Base-by-base conservation (phyloP, 2,797 vertebrate species). In the Notoglanidium macrostoma region DNA sequence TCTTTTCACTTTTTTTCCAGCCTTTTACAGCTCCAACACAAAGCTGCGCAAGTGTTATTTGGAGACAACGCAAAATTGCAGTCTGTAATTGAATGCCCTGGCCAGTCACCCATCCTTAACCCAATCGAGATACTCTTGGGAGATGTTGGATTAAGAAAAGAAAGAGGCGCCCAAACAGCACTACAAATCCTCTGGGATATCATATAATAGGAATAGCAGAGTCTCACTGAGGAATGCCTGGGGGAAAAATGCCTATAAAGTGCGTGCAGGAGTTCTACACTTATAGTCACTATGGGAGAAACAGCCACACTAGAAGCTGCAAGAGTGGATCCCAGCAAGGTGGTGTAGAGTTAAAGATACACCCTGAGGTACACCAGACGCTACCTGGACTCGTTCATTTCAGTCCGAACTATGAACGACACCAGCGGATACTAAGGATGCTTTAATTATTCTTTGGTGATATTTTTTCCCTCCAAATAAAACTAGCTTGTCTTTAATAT, bases 21-120 rank as follows among this genome's bases (percentile, higher is more conserved):
- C 49, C 44, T 65, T 11, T 29, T 49, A 32, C 26, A 57, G n/a
- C 57, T 68, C 29, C 19, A 44, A 6, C 49, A 70, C 65, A 72
- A 12, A 72, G 67, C 29, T 32, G 29, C 26, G n/a, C 57, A 35
- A n/a, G 67, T 40, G 35, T 72, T 59, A 46, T 29, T 44, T 61
- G 3, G 23, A 85, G 70, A 46, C 15, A 29, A 76, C n/a, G 40
- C 70, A 85, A 55, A 10, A 85, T 26, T 46, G 12, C 40, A 67
- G 55, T 63, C 15, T 74, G 40, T 73, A 72, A 85, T 61, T 21
- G n/a, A 85, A 61, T 61, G 55, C 68, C 55, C 26, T 49, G 70
- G 26, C 40, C n/a, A 10, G 55, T 63, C 70, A 63, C 35, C 21
- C 35, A 74, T 74, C 40, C 15, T 85, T 46, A 61, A 44, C 40